A percentile compares a stretch with the other conserved stretches of the same genome.
Evolutionary conservation across 2,113 vertebrate species (phyloP).

Genomic region (Corythoichthys haematopterus): DNA sequence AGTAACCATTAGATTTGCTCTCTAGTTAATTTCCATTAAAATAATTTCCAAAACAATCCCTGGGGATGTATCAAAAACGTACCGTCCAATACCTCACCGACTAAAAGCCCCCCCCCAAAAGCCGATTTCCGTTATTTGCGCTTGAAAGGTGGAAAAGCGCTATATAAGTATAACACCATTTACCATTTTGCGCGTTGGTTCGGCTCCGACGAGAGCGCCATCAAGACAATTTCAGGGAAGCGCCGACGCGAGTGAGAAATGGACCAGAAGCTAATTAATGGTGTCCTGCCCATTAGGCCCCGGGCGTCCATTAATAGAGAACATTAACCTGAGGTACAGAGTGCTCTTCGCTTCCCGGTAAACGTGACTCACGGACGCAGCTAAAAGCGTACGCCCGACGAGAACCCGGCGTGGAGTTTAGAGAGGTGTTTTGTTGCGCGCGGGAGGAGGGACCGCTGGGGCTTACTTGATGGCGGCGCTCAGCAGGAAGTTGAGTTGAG

Average conservation of each 20-base stretch:
- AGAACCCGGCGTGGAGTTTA: slow-evolving; percentile 16
- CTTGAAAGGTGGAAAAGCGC: no score
- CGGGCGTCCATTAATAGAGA: slow-evolving; percentile 76
- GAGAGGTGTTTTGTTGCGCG: slow-evolving; percentile 46
- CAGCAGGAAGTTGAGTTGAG: slow-evolving; percentile 92
- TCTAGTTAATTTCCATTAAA: no score
- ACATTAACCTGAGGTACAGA: slow-evolving; percentile 79
- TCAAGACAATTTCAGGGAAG: slow-evolving; percentile 51
- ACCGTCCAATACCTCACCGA: no score
- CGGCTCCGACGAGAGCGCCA: slow-evolving; percentile 21
- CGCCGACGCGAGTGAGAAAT: slow-evolving; percentile 64
- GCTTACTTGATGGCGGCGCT: slow-evolving; percentile 95
- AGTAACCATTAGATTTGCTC: no score
- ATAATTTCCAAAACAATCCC: no score
- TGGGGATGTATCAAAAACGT: no score
- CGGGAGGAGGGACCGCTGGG: not conserved
- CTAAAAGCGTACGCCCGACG: slow-evolving; percentile 64
- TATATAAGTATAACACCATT: no score
- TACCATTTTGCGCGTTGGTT: slow-evolving; percentile 48
- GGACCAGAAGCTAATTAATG: slow-evolving; percentile 73
- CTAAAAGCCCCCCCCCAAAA: not conserved
- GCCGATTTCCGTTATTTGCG: slow-evolving; percentile 35
- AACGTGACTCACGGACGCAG: slow-evolving; percentile 67
- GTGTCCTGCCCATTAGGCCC: slow-evolving; percentile 64
- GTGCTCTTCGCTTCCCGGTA: slow-evolving; percentile 73